Percentiles rank a stretch among this genome's conserved stretches.
These are phyloP conservation scores for Gallinago media DNA, from an alignment of 2,113 vertebrate species.

Conservation along the genomic window DNA sequence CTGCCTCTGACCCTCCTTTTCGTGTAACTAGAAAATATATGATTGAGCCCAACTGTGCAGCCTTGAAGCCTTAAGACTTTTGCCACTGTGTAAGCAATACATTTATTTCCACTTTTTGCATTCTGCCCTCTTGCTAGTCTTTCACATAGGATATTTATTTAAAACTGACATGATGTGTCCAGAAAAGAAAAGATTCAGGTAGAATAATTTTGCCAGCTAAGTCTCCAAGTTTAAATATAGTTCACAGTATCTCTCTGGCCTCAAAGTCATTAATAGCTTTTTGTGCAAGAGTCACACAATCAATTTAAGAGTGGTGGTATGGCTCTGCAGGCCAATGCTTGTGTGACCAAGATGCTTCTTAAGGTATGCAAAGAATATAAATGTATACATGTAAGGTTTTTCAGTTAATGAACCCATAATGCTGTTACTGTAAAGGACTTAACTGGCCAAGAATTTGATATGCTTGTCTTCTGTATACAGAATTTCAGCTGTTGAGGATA, in stretches of 20 bases:
- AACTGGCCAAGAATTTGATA: background rate
- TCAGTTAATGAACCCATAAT: background rate
- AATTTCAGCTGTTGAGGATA: background rate
- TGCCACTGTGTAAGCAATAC: background rate
- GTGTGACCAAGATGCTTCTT: background rate
- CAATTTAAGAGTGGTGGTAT: background rate
- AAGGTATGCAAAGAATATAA: background rate
- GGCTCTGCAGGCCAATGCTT: background rate
- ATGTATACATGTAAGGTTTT: background rate
- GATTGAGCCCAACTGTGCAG: background rate
- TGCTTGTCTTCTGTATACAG: background rate
- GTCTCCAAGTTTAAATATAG: background rate
- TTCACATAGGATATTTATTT: background rate
- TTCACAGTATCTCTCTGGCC: background rate
- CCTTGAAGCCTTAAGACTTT: background rate
- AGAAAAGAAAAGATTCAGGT: background rate
- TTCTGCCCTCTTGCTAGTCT: background rate
- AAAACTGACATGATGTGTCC: background rate
- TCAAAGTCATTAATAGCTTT: background rate
- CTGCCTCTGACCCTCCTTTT: background rate
- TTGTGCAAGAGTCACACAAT: background rate
- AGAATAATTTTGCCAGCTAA: background rate
- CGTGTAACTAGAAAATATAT: background rate
- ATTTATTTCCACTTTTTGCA: background rate
- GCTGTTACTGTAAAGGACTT: background rate